These are phyloP conservation scores for Leptobrachium leishanense DNA, from an alignment of 2,113 vertebrate genomes.

Conservation along the genomic window DNA sequence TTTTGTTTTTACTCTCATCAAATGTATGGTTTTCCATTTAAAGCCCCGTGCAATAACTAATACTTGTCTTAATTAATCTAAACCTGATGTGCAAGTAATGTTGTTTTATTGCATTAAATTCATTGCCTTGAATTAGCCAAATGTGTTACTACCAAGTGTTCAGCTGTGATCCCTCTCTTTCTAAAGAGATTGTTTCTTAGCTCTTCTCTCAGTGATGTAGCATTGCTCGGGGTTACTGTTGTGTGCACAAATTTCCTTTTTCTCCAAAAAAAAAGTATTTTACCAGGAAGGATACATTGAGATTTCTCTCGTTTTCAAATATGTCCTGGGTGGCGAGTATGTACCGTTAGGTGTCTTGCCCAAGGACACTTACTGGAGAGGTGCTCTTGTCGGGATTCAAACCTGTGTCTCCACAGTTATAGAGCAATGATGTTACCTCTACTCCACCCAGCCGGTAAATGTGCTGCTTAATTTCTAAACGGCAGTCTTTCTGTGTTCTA, in stretches of 20 bases:
- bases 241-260: conserved; percentile 23
- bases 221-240: conserved; percentile 43
- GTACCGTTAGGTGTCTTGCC: too few relatives aligned
- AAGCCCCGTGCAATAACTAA: too few relatives aligned
- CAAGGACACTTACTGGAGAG: too few relatives aligned
- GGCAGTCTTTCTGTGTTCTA: conserved; percentile 16
- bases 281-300: too few relatives aligned
- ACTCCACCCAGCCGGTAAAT: background rate
- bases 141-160: background rate
- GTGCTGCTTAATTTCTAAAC: conserved; percentile 48
- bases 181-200: background rate
- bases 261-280: too few relatives aligned
- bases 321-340: too few relatives aligned
- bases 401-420: too few relatives aligned
- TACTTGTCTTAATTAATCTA: background rate
- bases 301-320: too few relatives aligned
- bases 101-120: background rate
- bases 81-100: background rate
- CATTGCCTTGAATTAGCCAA: background rate
- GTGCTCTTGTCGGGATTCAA: too few relatives aligned
- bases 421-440: too few relatives aligned
- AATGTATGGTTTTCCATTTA: too few relatives aligned
- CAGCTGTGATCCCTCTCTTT: background rate
- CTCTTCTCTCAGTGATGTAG: conserved; percentile 42
- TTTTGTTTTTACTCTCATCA: too few relatives aligned